Percentiles rank a stretch among this genome's conserved stretches.
These are phyloP conservation scores for Drosophila ercepeae DNA, from an alignment of 1,140 invertebrate genomes.

Conservation along the genomic window DNA sequence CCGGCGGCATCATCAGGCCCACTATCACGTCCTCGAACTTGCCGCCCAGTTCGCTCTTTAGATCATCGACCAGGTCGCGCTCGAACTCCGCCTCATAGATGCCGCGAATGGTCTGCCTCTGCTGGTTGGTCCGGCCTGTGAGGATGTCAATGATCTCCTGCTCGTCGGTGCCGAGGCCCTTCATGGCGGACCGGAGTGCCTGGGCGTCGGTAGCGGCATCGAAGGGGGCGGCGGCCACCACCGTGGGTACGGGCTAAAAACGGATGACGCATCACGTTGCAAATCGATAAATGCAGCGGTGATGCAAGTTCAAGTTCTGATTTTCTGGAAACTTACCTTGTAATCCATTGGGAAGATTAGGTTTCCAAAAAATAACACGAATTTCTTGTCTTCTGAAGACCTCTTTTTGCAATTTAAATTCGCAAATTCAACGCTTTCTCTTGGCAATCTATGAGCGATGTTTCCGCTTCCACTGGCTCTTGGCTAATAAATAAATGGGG, in stretches of 20 bases:
- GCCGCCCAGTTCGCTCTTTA: slow-evolving; percentile 90
- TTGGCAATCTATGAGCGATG: neutral
- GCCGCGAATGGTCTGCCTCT: slow-evolving; percentile 88
- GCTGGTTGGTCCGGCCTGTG: slow-evolving; percentile 87
- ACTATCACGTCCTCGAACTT: slow-evolving; percentile 91
- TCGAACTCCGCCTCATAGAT: slow-evolving; percentile 91
- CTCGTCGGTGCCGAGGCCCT: slow-evolving; percentile 91
- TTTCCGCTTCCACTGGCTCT: slow-evolving; percentile 21
- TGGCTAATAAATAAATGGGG: slow-evolving; percentile 11
- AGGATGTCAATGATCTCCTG: slow-evolving; percentile 90
- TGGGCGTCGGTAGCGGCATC: slow-evolving; percentile 88
- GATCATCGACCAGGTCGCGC: slow-evolving; percentile 89
- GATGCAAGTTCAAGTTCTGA: neutral
- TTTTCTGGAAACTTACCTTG: slow-evolving; percentile 45
- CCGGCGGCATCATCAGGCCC: slow-evolving; percentile 88
- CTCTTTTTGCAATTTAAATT: neutral
- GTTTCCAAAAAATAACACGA: too few species aligned
- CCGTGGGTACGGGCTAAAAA: slow-evolving; percentile 86
- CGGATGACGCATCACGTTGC: slow-evolving; percentile 34
- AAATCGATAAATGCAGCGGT: slow-evolving; percentile 45
- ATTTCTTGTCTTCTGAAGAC: too few species aligned
- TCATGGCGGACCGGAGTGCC: slow-evolving; percentile 89
- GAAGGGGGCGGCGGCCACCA: slow-evolving; percentile 86
- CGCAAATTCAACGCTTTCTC: neutral
- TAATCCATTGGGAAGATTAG: slow-evolving; percentile 46